Base-by-base conservation (phyloP, 2,888 invertebrate species). In the Thumatha senex region DNA sequence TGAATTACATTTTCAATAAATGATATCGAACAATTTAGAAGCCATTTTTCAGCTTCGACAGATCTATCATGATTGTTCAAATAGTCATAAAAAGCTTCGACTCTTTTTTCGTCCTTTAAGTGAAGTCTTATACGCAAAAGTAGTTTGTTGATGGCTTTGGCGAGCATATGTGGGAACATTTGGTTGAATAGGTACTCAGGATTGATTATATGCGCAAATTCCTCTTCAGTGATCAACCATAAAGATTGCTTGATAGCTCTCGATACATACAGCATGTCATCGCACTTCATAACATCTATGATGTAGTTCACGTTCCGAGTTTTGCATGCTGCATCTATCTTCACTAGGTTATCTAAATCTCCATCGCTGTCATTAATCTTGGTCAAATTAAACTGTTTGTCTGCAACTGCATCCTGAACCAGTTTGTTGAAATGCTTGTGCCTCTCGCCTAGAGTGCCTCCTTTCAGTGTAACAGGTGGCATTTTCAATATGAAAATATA, bases 251-350 rank as follows among this genome's bases (percentile, higher is more conserved):
- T 86, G 36, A 89, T 77, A 13, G 79, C 85, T 62, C 78, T 75
- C 8, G 86, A 77, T 2, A 82, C 78, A 52, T 82, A 85, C 33
- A 88, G 59, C 74, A 82, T 77, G 57, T 88, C 86, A 29, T 78
- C 67, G 30, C 72, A 75, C 55, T 84, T 82, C 0, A 86, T 56
- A 33, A 80, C 73, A 30, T 75, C 72, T 8, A 86, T 58, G 48
- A 86, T 71, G 45, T 76, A 86, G 24, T 80, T 66, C 1, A 84
- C 66, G 60, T 85, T 64, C 62, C 65, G 79, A 5, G 67, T 72
- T 15, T 66, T 61, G 44, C 76, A 60, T 0, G 86, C 86, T 36
- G 82, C 50, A 46, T 86, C 84, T 57, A 87, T 86, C 70, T 80
- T 82, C 15, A 82, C 61, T 33, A 86, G 62, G 48, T 83, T 83